Conservation (phyloP, 2,797 vertebrate genomes). For the Chloroceryle inda region DNA sequence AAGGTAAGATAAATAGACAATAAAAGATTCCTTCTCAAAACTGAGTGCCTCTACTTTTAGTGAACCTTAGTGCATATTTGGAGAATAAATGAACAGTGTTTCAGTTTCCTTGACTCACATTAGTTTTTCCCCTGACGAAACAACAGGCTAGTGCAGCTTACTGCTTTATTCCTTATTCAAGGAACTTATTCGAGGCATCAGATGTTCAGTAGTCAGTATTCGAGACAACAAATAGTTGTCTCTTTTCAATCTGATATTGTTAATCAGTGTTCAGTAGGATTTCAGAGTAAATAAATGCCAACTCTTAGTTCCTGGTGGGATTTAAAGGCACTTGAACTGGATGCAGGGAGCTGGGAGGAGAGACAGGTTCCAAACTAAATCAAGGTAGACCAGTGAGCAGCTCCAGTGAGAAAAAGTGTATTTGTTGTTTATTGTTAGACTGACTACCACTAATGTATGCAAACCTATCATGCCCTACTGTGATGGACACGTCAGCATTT, state of each 20-base stretch:
- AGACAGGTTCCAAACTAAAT: neutral
- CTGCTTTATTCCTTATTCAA: neutral
- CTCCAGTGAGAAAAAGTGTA: neutral
- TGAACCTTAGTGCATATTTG: neutral
- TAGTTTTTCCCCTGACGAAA: neutral
- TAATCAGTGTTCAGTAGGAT: neutral
- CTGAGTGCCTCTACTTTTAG: neutral
- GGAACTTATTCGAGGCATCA: neutral
- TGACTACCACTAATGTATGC: neutral
- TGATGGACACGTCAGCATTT: neutral
- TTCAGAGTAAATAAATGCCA: neutral
- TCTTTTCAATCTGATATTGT: neutral
- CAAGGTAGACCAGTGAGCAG: neutral
- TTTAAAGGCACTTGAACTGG: neutral
- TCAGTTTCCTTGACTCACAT: neutral
- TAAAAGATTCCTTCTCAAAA: neutral
- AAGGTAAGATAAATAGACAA: neutral
- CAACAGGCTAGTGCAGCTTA: neutral
- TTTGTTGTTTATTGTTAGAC: neutral
- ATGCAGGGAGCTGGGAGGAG: neutral
- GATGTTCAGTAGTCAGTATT: neutral
- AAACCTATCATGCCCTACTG: neutral
- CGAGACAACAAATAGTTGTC: neutral
- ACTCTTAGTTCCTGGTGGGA: neutral
- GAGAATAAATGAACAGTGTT: neutral